These are phyloP conservation scores for Grapholita molesta DNA, from an alignment of 1,140 invertebrate species.

Conservation along the genomic window DNA sequence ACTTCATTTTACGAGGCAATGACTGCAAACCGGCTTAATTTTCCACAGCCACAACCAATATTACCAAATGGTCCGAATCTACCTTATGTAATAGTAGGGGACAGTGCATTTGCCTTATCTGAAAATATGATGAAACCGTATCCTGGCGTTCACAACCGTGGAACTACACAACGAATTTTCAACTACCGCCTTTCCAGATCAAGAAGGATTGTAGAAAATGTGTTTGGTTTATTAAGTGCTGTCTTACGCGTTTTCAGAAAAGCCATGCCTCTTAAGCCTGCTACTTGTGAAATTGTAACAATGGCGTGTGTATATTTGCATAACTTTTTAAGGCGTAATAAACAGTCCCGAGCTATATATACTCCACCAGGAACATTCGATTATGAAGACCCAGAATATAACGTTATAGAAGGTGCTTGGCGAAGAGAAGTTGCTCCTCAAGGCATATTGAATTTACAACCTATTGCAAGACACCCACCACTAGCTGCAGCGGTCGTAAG, in stretches of 20 bases:
- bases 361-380: slow-evolving; percentile 23
- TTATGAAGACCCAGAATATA: slow-evolving; percentile 23
- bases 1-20: slow-evolving; percentile 12
- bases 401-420: slow-evolving; percentile 25
- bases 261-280: slow-evolving; percentile 32
- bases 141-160: slow-evolving; percentile 18
- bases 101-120: neutral
- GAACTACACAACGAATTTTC: slow-evolving; percentile 19
- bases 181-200: slow-evolving; percentile 27
- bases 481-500: slow-evolving; percentile 21
- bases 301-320: slow-evolving; percentile 39
- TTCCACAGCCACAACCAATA: slow-evolving; percentile 17
- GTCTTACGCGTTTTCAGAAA: slow-evolving; percentile 58
- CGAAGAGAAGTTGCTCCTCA: slow-evolving; percentile 20
- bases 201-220: slow-evolving; percentile 57
- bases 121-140: slow-evolving; percentile 32
- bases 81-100: neutral
- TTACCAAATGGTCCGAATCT: neutral
- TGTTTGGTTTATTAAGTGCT: slow-evolving; percentile 71
- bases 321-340: slow-evolving; percentile 37
- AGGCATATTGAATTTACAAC: slow-evolving; percentile 19
- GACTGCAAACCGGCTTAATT: slow-evolving; percentile 14
- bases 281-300: slow-evolving; percentile 37
- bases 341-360: slow-evolving; percentile 21
- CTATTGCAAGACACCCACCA: slow-evolving; percentile 11